These are phyloP conservation scores for Drosophila nannoptera DNA, from an alignment of 1,140 invertebrate genomes.

Conservation along the genomic window DNA sequence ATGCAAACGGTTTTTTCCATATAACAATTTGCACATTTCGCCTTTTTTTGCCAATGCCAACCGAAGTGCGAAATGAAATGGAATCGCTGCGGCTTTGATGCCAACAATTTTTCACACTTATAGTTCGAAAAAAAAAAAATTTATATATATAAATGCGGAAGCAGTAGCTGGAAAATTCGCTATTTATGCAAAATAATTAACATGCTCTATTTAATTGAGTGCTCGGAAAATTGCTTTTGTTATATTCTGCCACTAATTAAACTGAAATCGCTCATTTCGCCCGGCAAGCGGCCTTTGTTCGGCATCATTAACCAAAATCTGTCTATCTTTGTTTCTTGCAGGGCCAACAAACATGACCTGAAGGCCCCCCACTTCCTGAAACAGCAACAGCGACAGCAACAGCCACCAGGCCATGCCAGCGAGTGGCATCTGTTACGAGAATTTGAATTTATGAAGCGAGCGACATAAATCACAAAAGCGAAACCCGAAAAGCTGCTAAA, in stretches of 20 bases:
- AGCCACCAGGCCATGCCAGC: constrained; percentile 21
- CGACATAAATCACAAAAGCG: constrained; percentile 42
- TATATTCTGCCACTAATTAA: constrained; percentile 2
- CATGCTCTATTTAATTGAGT: constrained; percentile 23
- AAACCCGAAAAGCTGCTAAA: constrained; percentile 1
- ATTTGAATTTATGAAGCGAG: constrained; percentile 38
- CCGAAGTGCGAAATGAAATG: constrained; percentile 32
- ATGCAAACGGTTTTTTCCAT: constrained; percentile 35
- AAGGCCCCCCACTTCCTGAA: constrained; percentile 1
- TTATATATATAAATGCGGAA: not conserved
- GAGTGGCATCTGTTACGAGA: constrained; percentile 29
- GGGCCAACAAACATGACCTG: constrained; percentile 24
- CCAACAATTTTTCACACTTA: constrained; percentile 31
- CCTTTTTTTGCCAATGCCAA: constrained; percentile 24
- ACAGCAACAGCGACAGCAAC: constrained; percentile 17
- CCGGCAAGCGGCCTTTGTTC: not conserved
- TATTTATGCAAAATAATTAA: constrained; percentile 34
- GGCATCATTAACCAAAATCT: constrained; percentile 18
- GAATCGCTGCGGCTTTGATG: constrained; percentile 30
- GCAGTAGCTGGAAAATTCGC: constrained; percentile 18
- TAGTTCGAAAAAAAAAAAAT: not conserved
- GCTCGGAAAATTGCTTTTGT: constrained; percentile 14
- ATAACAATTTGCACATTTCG: not conserved
- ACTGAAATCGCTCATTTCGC: constrained; percentile 6
- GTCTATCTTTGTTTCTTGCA: constrained; percentile 15